Evolutionary conservation across 2,888 invertebrate species (phyloP).

Genomic region (Arenicola marina): DNA sequence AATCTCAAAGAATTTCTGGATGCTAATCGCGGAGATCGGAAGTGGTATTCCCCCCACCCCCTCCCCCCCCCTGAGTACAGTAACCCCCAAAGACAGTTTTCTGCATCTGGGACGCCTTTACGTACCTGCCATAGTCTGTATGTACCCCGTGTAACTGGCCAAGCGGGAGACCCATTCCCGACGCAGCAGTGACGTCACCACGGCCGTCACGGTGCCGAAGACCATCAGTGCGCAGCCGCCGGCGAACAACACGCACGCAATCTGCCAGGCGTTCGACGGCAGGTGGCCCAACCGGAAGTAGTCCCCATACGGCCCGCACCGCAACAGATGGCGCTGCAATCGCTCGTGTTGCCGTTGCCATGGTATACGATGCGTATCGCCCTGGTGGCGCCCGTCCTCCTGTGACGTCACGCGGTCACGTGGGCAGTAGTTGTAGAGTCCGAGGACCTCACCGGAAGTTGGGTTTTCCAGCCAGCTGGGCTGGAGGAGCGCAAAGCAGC

Average conservation of each 20-base stretch:
- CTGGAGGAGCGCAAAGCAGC: constrained; percentile 58
- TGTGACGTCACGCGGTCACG: constrained; percentile 18
- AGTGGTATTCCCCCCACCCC: no score
- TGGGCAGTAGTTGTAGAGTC: constrained; percentile 45
- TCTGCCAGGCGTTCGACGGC: constrained; percentile 42
- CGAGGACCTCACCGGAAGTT: constrained; percentile 41
- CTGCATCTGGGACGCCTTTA: no score
- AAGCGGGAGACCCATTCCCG: constrained; percentile 29
- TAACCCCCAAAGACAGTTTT: no score
- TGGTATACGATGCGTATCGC: background rate
- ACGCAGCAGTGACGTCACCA: constrained; percentile 32
- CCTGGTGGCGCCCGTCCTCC: background rate
- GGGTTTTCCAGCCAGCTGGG: constrained; percentile 60
- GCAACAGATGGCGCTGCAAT: background rate
- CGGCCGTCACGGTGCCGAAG: constrained; percentile 35
- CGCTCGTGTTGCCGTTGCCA: background rate
- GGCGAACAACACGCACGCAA: constrained; percentile 42
- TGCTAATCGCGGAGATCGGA: no score
- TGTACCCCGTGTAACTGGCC: constrained; percentile 35
- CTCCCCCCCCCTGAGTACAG: no score
- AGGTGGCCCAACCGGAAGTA: constrained; percentile 30
- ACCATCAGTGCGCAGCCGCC: constrained; percentile 42
- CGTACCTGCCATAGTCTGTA: constrained; percentile 44
- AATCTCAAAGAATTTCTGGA: no score
- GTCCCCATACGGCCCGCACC: constrained; percentile 31